Evolutionary conservation across 1,140 invertebrate species (phyloP).

Genomic region (Drosophila navojoa): DNA sequence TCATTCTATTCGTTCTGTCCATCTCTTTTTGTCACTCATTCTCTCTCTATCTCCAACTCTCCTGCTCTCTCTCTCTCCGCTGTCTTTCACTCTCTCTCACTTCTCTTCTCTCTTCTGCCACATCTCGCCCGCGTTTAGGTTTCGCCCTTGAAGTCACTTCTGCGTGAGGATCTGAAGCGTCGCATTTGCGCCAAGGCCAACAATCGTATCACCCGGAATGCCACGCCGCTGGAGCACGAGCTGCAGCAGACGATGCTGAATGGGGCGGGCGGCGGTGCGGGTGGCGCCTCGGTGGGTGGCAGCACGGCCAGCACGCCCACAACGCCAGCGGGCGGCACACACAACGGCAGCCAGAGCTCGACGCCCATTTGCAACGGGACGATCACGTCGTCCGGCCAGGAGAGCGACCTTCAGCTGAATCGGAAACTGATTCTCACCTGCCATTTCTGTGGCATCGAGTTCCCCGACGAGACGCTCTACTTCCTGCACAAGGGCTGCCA

Average conservation of each 20-base stretch:
- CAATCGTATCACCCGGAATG: conserved; percentile 84
- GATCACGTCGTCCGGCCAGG: conserved; percentile 87
- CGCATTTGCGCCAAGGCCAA: conserved; percentile 88
- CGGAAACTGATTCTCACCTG: conserved; percentile 88
- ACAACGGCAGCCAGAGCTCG: conserved; percentile 53
- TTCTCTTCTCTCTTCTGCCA: conserved; percentile 29
- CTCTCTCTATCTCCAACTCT: too few relatives aligned
- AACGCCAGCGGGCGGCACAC: conserved; percentile 43
- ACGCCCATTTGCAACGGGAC: conserved; percentile 86
- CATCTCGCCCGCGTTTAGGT: conserved; percentile 85
- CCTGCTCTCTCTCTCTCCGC: background rate
- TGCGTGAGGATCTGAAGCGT: conserved; percentile 91
- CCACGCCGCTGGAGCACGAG: conserved; percentile 72
- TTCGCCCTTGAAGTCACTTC: conserved; percentile 91
- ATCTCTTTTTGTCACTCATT: too few relatives aligned
- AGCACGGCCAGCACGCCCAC: conserved; percentile 45
- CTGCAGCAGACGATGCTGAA: conserved; percentile 60
- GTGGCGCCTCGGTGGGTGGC: conserved; percentile 10
- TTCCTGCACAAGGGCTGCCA: conserved; percentile 99
- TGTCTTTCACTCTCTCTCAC: too few relatives aligned
- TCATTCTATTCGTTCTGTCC: too few relatives aligned
- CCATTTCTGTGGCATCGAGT: conserved; percentile 95
- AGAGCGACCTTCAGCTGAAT: conserved; percentile 84
- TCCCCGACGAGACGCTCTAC: conserved; percentile 97
- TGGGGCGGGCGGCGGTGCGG: conserved; percentile 17